These are phyloP conservation scores for Drosophila seguyi DNA, from an alignment of 1,140 invertebrate genomes.

Conservation along the genomic window DNA sequence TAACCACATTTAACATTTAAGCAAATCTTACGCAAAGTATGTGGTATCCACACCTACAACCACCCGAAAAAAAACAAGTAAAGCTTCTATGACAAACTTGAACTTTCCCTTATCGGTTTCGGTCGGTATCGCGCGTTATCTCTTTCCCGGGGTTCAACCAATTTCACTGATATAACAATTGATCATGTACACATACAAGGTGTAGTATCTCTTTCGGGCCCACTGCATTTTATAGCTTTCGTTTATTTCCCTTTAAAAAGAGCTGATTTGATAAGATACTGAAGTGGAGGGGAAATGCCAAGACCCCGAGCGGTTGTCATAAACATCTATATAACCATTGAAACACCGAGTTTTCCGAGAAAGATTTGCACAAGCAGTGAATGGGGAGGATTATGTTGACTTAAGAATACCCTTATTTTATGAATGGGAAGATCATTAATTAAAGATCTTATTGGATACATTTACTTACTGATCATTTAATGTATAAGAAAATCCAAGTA, in stretches of 20 bases:
- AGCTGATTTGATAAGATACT: slow-evolving; percentile 38
- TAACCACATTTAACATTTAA: neutral
- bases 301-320: slow-evolving; percentile 17
- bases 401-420: slow-evolving; percentile 39
- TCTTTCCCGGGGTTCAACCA: slow-evolving; percentile 50
- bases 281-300: slow-evolving; percentile 37
- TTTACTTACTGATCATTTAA: neutral
- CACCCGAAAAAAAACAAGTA: neutral
- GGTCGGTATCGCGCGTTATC: slow-evolving; percentile 48
- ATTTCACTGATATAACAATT: slow-evolving; percentile 51
- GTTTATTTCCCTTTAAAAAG: slow-evolving; percentile 18
- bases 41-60: slow-evolving; percentile 11
- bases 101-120: slow-evolving; percentile 52
- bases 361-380: slow-evolving; percentile 36
- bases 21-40: neutral
- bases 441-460: neutral
- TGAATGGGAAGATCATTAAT: slow-evolving; percentile 5
- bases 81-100: slow-evolving; percentile 49
- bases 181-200: slow-evolving; percentile 32
- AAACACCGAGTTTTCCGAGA: slow-evolving; percentile 31
- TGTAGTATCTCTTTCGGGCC: slow-evolving; percentile 15
- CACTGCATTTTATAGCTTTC: slow-evolving; percentile 30
- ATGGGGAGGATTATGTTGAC: slow-evolving; percentile 33
- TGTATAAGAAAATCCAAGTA: neutral
- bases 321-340: slow-evolving; percentile 36